phyloP scores from a whole-genome alignment of 2,113 vertebrate genomes.

The Colaptes auratus region DNA sequence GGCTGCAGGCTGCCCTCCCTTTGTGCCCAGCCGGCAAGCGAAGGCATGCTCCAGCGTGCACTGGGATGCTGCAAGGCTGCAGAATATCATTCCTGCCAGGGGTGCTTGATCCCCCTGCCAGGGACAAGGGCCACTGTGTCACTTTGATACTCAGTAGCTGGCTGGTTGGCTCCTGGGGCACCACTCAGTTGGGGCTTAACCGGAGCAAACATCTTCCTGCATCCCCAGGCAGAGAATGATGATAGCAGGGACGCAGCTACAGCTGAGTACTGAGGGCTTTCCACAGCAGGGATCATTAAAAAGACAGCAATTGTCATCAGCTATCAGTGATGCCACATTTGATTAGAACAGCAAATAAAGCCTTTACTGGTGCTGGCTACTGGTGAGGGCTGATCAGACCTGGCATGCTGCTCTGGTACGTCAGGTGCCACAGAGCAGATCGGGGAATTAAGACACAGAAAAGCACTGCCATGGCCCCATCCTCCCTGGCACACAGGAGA shows the following conservation, averaged over 20 bases:
- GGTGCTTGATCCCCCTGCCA: neutral
- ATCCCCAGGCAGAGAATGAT: neutral
- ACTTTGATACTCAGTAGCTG: conserved; percentile 23
- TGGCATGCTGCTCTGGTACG: neutral
- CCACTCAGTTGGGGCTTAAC: neutral
- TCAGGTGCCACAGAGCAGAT: neutral
- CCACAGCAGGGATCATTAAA: neutral
- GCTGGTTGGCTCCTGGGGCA: conserved; percentile 21
- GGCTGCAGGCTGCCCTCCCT: neutral
- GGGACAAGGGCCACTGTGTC: neutral
- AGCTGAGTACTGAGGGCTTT: neutral
- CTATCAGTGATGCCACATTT: neutral
- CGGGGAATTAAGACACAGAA: neutral
- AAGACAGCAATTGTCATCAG: conserved; percentile 18
- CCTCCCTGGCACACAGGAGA: neutral
- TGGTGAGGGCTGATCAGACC: neutral
- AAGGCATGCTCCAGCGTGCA: neutral
- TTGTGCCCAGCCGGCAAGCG: neutral
- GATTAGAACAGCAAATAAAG: conserved; percentile 16
- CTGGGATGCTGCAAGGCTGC: neutral
- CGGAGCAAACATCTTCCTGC: neutral
- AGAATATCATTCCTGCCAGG: neutral
- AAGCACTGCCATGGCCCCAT: neutral
- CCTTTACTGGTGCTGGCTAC: neutral
- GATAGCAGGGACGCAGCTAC: neutral